Evolutionary conservation across 2,888 invertebrate species (phyloP).

Genomic region (Tipula unca): DNA sequence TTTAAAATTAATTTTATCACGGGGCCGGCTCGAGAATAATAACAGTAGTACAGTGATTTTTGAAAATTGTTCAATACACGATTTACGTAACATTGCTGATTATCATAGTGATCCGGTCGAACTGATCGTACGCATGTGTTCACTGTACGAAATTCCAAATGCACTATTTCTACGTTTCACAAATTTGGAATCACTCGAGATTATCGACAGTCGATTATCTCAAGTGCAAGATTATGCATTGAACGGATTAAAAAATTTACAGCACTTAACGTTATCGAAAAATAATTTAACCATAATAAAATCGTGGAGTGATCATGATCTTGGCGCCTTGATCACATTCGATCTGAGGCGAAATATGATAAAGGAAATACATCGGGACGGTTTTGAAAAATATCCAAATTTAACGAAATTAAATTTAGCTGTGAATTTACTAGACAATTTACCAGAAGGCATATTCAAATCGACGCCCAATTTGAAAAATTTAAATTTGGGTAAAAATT

Average conservation of each 20-base stretch:
- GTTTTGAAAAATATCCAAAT: constrained; percentile 35
- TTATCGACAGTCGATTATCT: constrained; percentile 32
- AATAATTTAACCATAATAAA: constrained; percentile 35
- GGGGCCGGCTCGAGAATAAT: background rate
- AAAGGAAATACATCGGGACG: constrained; percentile 27
- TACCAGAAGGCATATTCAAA: constrained; percentile 30
- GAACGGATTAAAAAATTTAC: constrained; percentile 33
- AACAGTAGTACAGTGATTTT: constrained; percentile 21
- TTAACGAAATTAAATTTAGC: constrained; percentile 36
- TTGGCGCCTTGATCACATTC: constrained; percentile 31
- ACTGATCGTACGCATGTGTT: constrained; percentile 31
- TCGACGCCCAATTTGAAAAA: constrained; percentile 34
- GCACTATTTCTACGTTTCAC: constrained; percentile 32
- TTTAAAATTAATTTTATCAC: background rate
- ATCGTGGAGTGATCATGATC: constrained; percentile 35
- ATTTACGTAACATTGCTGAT: constrained; percentile 19
- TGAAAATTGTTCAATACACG: constrained; percentile 19
- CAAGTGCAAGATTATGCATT: constrained; percentile 34
- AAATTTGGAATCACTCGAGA: constrained; percentile 31
- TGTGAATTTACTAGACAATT: constrained; percentile 32
- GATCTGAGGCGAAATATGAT: constrained; percentile 36
- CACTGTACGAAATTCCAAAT: constrained; percentile 32
- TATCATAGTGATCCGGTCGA: constrained; percentile 25
- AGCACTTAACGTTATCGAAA: constrained; percentile 32
- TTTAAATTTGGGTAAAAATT: constrained; percentile 36